Conservation (phyloP, 2,888 invertebrate genomes). For the Aspidiotus destructor region DNA sequence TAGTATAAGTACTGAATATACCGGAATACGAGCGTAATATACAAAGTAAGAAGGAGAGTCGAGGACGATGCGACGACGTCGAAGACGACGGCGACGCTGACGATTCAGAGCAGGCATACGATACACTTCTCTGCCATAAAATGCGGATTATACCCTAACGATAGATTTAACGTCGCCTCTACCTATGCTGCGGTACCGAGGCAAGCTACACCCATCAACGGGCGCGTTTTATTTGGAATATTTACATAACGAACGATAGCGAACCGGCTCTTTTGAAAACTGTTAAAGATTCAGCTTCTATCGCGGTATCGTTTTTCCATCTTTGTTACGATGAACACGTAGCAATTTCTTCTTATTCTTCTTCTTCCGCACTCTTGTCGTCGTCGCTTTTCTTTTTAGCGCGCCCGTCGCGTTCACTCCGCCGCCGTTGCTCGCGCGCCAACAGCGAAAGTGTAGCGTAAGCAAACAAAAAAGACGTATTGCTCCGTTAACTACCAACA, state of each 20-base stretch:
- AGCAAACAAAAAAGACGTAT: not conserved
- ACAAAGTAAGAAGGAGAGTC: no score
- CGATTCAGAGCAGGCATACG: not conserved
- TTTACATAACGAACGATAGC: conserved; percentile 2
- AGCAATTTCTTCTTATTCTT: no score
- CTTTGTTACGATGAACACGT: not conserved
- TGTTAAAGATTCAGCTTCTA: not conserved
- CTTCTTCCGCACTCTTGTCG: not conserved
- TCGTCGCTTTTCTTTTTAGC: not conserved
- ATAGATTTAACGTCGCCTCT: not conserved
- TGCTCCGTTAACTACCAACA: conserved; percentile 2
- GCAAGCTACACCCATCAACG: not conserved
- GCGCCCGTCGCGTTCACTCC: no score
- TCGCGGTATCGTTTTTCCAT: not conserved
- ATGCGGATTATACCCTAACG: conserved; percentile 4
- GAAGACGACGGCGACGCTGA: no score
- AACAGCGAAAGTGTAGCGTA: not conserved
- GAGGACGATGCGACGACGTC: no score
- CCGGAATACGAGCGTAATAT: no score
- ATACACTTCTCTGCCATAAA: conserved; percentile 1
- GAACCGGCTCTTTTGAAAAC: conserved; percentile 4
- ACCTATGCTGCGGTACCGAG: not conserved
- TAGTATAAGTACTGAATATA: no score
- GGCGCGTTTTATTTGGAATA: not conserved
- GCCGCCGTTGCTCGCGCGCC: no score